Evolutionary conservation across 1,140 invertebrate genomes (phyloP).

Genomic region (Drosophila sechellia): DNA sequence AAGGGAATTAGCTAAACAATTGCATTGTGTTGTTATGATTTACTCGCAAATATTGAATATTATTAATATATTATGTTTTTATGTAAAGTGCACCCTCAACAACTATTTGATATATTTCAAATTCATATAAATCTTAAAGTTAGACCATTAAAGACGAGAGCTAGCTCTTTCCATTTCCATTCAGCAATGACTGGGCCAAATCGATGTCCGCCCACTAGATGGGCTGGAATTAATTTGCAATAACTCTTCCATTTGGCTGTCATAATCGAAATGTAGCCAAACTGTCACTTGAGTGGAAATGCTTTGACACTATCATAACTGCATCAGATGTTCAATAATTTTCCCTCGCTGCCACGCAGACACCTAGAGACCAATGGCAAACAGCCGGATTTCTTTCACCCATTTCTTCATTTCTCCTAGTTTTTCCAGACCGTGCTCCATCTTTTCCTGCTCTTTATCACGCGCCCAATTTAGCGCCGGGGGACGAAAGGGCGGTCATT

Average conservation of each 20-base stretch:
- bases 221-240: slow-evolving; percentile 55
- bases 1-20: slow-evolving; percentile 16
- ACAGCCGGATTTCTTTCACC: slow-evolving; percentile 37
- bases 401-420: neutral
- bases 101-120: neutral
- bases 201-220: slow-evolving; percentile 27
- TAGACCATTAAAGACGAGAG: slow-evolving; percentile 13
- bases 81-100: neutral
- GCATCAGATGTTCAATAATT: slow-evolving; percentile 60
- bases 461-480: slow-evolving; percentile 61
- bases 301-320: slow-evolving; percentile 70
- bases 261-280: slow-evolving; percentile 59
- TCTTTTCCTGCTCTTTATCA: slow-evolving; percentile 66
- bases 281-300: slow-evolving; percentile 57
- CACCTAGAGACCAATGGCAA: slow-evolving; percentile 54
- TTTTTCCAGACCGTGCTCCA: slow-evolving; percentile 26
- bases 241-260: slow-evolving; percentile 56
- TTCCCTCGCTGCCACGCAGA: slow-evolving; percentile 22
- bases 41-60: slow-evolving; percentile 11
- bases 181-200: slow-evolving; percentile 27
- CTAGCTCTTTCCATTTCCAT: neutral
- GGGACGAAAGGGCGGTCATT: slow-evolving; percentile 9
- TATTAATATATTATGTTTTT: neutral
- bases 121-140: slow-evolving; percentile 1
- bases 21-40: slow-evolving; percentile 25